Evolutionary conservation across 2,888 invertebrate genomes (phyloP).

Genomic region (Ectemnius cavifrons): DNA sequence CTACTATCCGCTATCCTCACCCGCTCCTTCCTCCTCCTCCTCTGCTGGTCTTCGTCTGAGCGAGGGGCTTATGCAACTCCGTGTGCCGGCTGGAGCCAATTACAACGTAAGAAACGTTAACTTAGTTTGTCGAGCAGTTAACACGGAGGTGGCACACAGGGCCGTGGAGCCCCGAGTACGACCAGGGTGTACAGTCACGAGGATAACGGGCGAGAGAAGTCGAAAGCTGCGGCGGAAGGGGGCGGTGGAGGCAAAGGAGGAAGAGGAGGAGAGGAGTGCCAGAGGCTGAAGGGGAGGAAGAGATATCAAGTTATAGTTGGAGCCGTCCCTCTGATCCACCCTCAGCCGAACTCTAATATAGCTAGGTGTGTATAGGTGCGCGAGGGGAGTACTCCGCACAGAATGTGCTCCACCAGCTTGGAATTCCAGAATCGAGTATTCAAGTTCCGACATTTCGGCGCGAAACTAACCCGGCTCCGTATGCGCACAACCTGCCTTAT

Average conservation of each 20-base stretch:
- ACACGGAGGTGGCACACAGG: constrained; percentile 50
- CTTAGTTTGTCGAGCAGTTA: constrained; percentile 74
- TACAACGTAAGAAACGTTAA: constrained; percentile 72
- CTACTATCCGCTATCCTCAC: constrained; percentile 13
- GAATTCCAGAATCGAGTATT: constrained; percentile 57
- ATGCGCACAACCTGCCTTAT: not conserved
- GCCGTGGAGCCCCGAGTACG: constrained; percentile 8
- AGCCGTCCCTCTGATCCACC: constrained; percentile 25
- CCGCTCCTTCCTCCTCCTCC: constrained; percentile 16
- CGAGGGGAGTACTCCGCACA: constrained; percentile 22
- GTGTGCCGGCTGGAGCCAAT: constrained; percentile 59
- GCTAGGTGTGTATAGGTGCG: not conserved
- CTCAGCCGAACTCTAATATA: constrained; percentile 16
- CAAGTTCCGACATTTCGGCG: constrained; percentile 55
- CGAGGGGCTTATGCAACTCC: constrained; percentile 57
- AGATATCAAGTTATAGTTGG: constrained; percentile 63
- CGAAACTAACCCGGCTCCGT: constrained; percentile 44
- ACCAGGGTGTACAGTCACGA: too few relatives aligned
- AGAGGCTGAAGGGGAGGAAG: constrained; percentile 43
- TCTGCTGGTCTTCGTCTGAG: constrained; percentile 12
- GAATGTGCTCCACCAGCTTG: constrained; percentile 46
- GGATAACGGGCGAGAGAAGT: too few relatives aligned
- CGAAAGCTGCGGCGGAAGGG: constrained; percentile 12
- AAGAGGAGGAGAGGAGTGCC: constrained; percentile 44
- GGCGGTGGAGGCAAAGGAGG: constrained; percentile 29